phyloP scores from a whole-genome alignment of 2,797 vertebrate genomes.

The Holocentrus rufus region DNA sequence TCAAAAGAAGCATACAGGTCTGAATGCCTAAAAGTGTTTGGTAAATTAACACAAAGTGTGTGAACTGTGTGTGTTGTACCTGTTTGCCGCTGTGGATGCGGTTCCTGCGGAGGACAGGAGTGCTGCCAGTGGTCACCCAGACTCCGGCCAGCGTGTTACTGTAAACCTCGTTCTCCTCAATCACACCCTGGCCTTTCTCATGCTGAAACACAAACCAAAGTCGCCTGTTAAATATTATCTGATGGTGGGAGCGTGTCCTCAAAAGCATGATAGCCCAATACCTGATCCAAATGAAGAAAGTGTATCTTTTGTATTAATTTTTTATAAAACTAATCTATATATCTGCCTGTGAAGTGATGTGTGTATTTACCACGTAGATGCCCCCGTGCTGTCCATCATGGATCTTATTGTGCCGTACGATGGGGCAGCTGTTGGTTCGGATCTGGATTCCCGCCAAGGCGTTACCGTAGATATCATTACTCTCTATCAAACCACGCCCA shows the following conservation, averaged over 20 bases:
- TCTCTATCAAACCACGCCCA: slow-evolving; percentile 93
- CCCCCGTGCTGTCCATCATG: slow-evolving; percentile 92
- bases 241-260: background rate
- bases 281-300: background rate
- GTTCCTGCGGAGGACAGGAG: slow-evolving; percentile 96
- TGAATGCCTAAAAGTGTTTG: too few species aligned
- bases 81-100: slow-evolving; percentile 99
- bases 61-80: slow-evolving; percentile 74
- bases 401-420: slow-evolving; percentile 94
- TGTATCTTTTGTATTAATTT: background rate
- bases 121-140: slow-evolving; percentile 99
- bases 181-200: slow-evolving; percentile 99
- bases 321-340: background rate
- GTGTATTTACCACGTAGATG: slow-evolving; percentile 88
- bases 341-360: background rate
- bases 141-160: slow-evolving; percentile 99
- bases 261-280: background rate
- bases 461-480: slow-evolving; percentile 94
- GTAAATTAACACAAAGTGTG: too few species aligned
- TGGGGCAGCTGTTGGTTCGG: slow-evolving; percentile 92
- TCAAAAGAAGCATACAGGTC: too few species aligned
- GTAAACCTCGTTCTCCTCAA: slow-evolving; percentile 99
- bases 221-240: background rate
- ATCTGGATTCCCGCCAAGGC: slow-evolving; percentile 94
- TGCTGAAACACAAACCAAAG: slow-evolving; percentile 82